Conservation (phyloP, 2,888 invertebrate species). For the Dorcus hopei region DNA sequence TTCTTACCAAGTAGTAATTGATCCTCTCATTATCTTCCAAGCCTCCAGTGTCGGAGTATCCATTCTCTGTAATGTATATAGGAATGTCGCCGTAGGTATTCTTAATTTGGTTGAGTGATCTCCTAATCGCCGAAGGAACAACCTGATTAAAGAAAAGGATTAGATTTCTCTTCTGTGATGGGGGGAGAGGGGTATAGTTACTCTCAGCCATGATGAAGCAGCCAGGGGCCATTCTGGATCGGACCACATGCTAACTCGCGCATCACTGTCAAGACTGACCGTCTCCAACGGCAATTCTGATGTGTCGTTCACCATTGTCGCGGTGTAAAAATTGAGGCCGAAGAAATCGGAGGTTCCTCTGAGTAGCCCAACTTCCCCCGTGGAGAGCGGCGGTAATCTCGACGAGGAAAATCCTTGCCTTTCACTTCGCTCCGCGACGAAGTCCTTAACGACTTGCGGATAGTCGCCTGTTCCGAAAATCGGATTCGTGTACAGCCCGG, state of each 20-base stretch:
- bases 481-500: constrained; percentile 67
- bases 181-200: constrained; percentile 21
- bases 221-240: constrained; percentile 50
- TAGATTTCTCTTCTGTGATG: too few species aligned
- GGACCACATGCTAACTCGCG: constrained; percentile 45
- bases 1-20: constrained; percentile 12
- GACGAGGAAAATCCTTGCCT: constrained; percentile 58
- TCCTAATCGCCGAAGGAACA: constrained; percentile 8
- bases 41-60: constrained; percentile 7
- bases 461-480: constrained; percentile 63
- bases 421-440: constrained; percentile 56
- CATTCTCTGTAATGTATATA: constrained; percentile 14
- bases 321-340: constrained; percentile 71
- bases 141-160: not conserved
- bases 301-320: not conserved
- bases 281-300: not conserved
- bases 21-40: constrained; percentile 9
- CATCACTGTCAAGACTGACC: constrained; percentile 33
- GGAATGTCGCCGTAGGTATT: constrained; percentile 9
- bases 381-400: constrained; percentile 60
- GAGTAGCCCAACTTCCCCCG: constrained; percentile 57
- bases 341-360: constrained; percentile 65
- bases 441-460: constrained; percentile 60
- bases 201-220: constrained; percentile 51
- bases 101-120: constrained; percentile 7